phyloP scores from a whole-genome alignment of 2,797 vertebrate genomes.

The Trichosurus vulpecula region DNA sequence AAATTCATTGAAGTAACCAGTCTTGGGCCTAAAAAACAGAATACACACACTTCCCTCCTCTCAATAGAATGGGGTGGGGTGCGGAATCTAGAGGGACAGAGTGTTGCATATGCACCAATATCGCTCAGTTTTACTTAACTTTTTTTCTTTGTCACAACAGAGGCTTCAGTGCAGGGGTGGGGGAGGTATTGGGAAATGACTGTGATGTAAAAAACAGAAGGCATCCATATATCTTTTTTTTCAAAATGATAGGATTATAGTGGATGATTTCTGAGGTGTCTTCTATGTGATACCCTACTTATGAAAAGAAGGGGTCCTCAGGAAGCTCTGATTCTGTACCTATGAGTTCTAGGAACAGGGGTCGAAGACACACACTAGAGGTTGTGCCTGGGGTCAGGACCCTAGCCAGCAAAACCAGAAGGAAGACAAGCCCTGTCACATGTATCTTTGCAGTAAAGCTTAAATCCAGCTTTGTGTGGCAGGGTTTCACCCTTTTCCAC shows the following conservation, averaged over 20 bases:
- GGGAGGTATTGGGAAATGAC: neutral
- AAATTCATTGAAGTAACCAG: neutral
- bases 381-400: neutral
- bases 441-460: neutral
- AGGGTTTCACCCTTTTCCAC: neutral
- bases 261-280: neutral
- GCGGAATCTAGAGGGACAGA: neutral
- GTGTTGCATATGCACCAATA: neutral
- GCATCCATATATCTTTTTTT: neutral
- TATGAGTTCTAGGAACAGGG: neutral
- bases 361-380: neutral
- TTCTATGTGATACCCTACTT: neutral
- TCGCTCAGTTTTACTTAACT: neutral
- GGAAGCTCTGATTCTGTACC: neutral
- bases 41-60: neutral
- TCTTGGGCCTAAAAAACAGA: neutral
- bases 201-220: neutral
- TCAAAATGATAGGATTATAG: neutral
- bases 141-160: neutral
- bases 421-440: neutral
- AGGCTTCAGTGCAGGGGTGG: neutral
- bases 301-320: neutral
- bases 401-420: neutral
- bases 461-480: fast-evolving
- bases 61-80: neutral